These are phyloP conservation scores for Tolmerus cingulatus DNA, from an alignment of 2,888 invertebrate genomes.

Conservation along the genomic window DNA sequence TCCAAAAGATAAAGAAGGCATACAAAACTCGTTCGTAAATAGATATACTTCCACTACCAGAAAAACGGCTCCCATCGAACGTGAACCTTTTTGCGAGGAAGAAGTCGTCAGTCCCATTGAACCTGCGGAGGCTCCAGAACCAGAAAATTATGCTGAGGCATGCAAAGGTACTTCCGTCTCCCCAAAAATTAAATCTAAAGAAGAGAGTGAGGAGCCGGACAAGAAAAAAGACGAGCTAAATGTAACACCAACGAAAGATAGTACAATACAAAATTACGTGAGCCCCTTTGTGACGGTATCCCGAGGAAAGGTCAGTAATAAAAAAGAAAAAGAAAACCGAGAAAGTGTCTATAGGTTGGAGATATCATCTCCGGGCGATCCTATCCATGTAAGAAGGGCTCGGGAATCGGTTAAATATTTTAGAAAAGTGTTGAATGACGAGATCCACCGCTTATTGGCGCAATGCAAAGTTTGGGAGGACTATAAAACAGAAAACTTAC, in stretches of 20 bases:
- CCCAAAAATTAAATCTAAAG: neutral
- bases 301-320: slow-evolving; percentile 66
- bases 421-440: slow-evolving; percentile 60
- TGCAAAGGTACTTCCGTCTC: neutral
- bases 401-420: slow-evolving; percentile 57
- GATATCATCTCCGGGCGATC: neutral
- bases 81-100: neutral
- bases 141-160: neutral
- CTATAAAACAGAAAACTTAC: slow-evolving; percentile 57
- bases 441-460: slow-evolving; percentile 63
- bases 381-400: slow-evolving; percentile 50
- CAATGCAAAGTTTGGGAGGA: slow-evolving; percentile 65
- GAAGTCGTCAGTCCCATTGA: neutral
- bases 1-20: neutral
- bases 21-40: neutral
- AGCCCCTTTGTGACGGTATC: slow-evolving; percentile 66
- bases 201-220: neutral
- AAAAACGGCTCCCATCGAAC: neutral
- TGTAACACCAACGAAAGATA: slow-evolving; percentile 33
- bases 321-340: slow-evolving; percentile 63
- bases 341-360: slow-evolving; percentile 55
- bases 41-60: neutral
- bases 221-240: neutral
- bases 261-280: slow-evolving; percentile 54
- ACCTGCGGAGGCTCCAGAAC: neutral